phyloP scores from a whole-genome alignment of 2,797 vertebrate species.

The Arctocebus calabarensis region DNA sequence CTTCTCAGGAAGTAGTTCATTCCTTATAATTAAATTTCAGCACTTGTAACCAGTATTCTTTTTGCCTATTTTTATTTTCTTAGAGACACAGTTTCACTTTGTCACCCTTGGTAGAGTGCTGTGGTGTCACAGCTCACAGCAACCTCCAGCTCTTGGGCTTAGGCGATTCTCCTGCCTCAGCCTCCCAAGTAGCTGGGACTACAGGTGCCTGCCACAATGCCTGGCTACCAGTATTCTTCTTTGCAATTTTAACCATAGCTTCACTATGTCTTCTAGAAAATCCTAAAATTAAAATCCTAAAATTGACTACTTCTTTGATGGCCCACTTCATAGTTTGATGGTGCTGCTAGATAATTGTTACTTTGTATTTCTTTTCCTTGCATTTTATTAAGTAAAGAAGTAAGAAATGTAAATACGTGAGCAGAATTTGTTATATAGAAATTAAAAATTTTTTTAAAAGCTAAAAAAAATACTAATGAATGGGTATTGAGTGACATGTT shows the following conservation, averaged over 20 bases:
- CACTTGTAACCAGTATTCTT: not conserved
- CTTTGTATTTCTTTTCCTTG: conserved; percentile 55
- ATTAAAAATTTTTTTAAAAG: conserved; percentile 64
- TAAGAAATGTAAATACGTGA: conserved; percentile 26
- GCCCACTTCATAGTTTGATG: not conserved
- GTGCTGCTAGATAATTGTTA: not conserved
- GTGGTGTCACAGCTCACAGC: no score
- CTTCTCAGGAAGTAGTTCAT: conserved; percentile 4
- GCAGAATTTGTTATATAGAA: conserved; percentile 22
- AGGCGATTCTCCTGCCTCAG: no score
- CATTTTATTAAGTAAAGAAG: not conserved
- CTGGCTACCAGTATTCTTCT: not conserved
- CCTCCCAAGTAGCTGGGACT: no score
- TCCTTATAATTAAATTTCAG: conserved; percentile 40
- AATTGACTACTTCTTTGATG: not conserved
- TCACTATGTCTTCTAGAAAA: conserved; percentile 30
- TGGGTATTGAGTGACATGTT: conserved; percentile 1
- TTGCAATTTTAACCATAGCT: conserved; percentile 44
- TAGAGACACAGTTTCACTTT: no score
- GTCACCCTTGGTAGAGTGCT: no score
- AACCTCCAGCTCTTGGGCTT: no score
- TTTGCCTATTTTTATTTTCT: not conserved
- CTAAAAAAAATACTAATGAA: not conserved
- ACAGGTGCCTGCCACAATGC: no score
- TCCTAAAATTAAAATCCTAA: not conserved